Base-by-base conservation (phyloP, 2,797 vertebrate species). In the Eleutherodactylus coqui region DNA sequence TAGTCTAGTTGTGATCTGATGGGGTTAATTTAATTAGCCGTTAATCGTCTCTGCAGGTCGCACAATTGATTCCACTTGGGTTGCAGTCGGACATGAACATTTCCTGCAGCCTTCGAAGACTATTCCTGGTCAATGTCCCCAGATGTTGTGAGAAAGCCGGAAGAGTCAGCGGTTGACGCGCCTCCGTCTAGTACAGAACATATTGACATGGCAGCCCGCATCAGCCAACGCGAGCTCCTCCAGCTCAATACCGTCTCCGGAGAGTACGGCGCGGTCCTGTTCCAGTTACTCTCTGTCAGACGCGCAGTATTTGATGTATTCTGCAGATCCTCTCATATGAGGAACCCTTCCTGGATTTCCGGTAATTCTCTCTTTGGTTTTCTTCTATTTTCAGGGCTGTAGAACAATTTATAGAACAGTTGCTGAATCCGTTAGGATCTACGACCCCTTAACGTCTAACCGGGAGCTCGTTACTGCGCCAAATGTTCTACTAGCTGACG, bases 131-230 rank as follows among this genome's bases (percentile, higher is more conserved):
- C 34, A 38, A 24, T 69, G 49, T 53, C 49, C 32, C 29, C 19
- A 36, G 47, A 53, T 53, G 75, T 38, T 75, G 47, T 77, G 5
- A 36, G 10, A 55, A 5, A 32, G 49, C 75, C 75, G 55, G 32
- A 77, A 38, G 17, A 75, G 45, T 32, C 19, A 32, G 73, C 34
- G 29, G 17, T 19, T 75, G 24, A n/a, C 51, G 24, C 34, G 43
- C 27, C 43, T 47, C n/a, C 47, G 29, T 36, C 49, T 53, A 55
- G 75, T 41, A 58, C 51, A 58, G 34, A 55, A 78, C 75, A 55
- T 76, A 76, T 78, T 78, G 51, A 55, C 75, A 55, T 41, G 2
- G 32, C 21, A 55, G 10, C 49, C 41, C 41, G 27, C 13, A 51
- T 38, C 29, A 41, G 34, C 32, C 75, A 78, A 78, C n/a, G 10